Conservation (phyloP, 2,113 vertebrate genomes). For the Oxyruncus cristatus region DNA sequence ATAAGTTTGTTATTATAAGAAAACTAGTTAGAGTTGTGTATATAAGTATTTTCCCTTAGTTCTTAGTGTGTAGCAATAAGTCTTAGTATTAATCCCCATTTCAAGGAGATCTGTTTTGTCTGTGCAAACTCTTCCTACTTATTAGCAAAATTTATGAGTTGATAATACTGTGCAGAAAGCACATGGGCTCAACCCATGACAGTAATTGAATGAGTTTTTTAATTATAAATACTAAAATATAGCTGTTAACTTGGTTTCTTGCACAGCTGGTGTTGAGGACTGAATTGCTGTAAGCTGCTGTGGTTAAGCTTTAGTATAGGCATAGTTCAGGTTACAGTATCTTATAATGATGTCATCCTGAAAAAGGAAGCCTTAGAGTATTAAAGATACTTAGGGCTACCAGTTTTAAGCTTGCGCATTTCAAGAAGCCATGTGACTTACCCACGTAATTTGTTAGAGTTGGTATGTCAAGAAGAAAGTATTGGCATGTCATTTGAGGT, state of each 20-base stretch:
- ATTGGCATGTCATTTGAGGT: neutral
- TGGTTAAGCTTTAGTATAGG: neutral
- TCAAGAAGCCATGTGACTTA: slow-evolving; percentile 15
- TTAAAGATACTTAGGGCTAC: slow-evolving; percentile 1
- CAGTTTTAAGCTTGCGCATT: neutral
- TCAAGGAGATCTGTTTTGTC: too few species aligned
- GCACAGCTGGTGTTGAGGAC: neutral
- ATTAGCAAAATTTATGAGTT: too few species aligned
- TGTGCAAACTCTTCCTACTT: too few species aligned
- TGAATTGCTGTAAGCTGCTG: neutral
- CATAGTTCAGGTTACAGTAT: neutral
- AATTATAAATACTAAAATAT: neutral
- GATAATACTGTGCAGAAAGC: too few species aligned
- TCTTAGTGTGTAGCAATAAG: too few species aligned
- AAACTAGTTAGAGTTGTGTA: too few species aligned
- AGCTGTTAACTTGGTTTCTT: neutral
- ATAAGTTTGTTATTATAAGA: too few species aligned
- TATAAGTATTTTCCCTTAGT: too few species aligned
- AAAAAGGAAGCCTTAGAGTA: neutral
- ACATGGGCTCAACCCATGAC: too few species aligned
- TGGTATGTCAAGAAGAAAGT: neutral
- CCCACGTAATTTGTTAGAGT: neutral
- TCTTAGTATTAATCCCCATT: too few species aligned
- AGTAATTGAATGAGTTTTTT: neutral
- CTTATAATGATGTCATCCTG: neutral